A percentile compares a stretch with the other conserved stretches of the same genome.
Conservation (phyloP, 1,140 invertebrate genomes). For the Heliconius eleuchia region DNA sequence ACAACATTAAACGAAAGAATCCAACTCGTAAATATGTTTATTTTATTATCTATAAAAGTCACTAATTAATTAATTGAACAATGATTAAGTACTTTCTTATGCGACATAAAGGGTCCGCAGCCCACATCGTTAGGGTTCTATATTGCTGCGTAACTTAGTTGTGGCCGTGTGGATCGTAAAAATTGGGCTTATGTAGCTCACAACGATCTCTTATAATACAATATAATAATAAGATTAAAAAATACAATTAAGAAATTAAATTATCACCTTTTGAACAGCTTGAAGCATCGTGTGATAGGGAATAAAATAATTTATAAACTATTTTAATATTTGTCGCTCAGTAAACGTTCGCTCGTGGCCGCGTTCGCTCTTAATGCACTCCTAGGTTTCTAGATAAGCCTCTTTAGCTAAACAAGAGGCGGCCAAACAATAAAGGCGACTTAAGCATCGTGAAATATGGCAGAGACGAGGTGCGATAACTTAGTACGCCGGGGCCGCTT, state of each 20-base stretch:
- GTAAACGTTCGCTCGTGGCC: constrained; percentile 59
- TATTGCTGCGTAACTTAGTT: constrained; percentile 62
- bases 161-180: constrained; percentile 56
- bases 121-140: constrained; percentile 50
- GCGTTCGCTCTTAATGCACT: constrained; percentile 69
- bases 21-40: constrained; percentile 70
- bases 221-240: constrained; percentile 43
- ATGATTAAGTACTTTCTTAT: constrained; percentile 71
- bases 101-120: constrained; percentile 48
- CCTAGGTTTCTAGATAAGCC: constrained; percentile 73
- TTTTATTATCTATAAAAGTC: constrained; percentile 79
- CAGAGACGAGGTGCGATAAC: constrained; percentile 72
- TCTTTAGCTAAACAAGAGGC: constrained; percentile 76
- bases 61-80: constrained; percentile 79
- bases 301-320: constrained; percentile 33
- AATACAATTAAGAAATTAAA: constrained; percentile 34
- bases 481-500: constrained; percentile 67
- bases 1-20: constrained; percentile 76
- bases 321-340: constrained; percentile 47
- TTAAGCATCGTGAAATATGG: constrained; percentile 79
- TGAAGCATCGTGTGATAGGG: not conserved
- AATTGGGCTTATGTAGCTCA: constrained; percentile 48
- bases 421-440: constrained; percentile 75
- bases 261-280: constrained; percentile 14
- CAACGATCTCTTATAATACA: constrained; percentile 48